Conservation (phyloP, 2,888 invertebrate genomes). For the Drosophila buzzatii region DNA sequence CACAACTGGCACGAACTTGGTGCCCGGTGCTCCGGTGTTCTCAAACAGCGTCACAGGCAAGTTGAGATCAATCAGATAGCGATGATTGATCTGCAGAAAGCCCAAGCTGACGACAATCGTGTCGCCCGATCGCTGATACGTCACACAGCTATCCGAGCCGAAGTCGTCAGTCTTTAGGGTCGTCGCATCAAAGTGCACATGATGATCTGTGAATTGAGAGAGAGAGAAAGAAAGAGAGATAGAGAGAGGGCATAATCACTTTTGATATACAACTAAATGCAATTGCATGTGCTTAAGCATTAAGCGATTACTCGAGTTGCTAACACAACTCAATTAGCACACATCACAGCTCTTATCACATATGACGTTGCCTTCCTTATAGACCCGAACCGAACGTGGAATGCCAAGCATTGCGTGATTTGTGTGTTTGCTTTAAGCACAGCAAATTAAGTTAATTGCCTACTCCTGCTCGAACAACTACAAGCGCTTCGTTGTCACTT, state of each 20-base stretch:
- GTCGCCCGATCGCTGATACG: slow-evolving; percentile 84
- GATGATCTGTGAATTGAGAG: slow-evolving; percentile 81
- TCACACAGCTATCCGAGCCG: slow-evolving; percentile 84
- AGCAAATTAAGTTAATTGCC: slow-evolving; percentile 7
- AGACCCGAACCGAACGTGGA: neutral
- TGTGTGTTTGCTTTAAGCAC: neutral
- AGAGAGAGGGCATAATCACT: neutral
- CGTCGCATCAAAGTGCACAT: slow-evolving; percentile 84
- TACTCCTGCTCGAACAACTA: neutral
- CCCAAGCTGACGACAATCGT: slow-evolving; percentile 84
- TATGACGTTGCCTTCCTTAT: neutral
- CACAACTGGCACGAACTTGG: slow-evolving; percentile 82
- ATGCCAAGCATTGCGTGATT: slow-evolving; percentile 4
- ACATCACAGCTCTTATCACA: slow-evolving; percentile 4
- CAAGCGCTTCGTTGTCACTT: slow-evolving; percentile 1
- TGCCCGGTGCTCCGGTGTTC: slow-evolving; percentile 65
- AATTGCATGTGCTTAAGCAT: neutral
- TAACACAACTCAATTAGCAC: slow-evolving; percentile 1
- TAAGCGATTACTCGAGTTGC: neutral
- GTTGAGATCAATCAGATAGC: slow-evolving; percentile 84
- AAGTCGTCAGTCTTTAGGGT: slow-evolving; percentile 83
- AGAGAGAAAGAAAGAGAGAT: neutral
- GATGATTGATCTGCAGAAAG: slow-evolving; percentile 85
- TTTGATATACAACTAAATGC: neutral
- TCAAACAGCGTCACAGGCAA: slow-evolving; percentile 82